phyloP scores from a whole-genome alignment of 2,113 vertebrate species.

The Puma concolor region DNA sequence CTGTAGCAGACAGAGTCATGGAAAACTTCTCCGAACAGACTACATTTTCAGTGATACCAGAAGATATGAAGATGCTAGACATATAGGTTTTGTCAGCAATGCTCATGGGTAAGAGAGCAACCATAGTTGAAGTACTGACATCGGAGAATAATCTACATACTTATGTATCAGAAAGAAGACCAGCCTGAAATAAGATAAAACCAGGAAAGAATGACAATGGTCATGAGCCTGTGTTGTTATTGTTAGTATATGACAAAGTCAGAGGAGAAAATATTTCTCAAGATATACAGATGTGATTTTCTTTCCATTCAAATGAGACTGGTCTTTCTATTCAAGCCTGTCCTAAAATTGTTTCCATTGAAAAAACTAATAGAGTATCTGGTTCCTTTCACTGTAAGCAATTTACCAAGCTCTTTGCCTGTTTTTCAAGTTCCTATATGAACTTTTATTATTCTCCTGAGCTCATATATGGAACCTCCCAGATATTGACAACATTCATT shows the following conservation, averaged over 20 bases:
- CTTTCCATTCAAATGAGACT: background rate
- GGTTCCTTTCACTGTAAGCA: background rate
- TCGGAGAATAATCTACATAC: rapidly evolving
- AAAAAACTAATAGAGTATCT: background rate
- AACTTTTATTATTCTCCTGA: background rate
- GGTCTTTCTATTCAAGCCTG: background rate
- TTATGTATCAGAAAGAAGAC: background rate
- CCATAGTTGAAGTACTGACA: background rate
- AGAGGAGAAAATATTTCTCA: background rate
- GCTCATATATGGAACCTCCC: background rate
- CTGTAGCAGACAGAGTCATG: background rate
- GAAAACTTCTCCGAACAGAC: background rate
- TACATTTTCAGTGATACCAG: background rate
- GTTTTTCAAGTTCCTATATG: background rate
- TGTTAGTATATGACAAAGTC: background rate
- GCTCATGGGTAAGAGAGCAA: rapidly evolving
- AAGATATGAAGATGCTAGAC: background rate
- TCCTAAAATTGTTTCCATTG: background rate
- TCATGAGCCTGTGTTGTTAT: too few species aligned
- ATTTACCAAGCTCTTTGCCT: background rate
- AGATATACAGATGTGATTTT: background rate
- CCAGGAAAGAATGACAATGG: background rate
- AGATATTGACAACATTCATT: conserved; percentile 31
- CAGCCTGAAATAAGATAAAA: background rate
- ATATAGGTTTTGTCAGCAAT: background rate